Evolutionary conservation across 2,797 vertebrate species (phyloP).

Genomic region (Leucoraja ocellata): DNA sequence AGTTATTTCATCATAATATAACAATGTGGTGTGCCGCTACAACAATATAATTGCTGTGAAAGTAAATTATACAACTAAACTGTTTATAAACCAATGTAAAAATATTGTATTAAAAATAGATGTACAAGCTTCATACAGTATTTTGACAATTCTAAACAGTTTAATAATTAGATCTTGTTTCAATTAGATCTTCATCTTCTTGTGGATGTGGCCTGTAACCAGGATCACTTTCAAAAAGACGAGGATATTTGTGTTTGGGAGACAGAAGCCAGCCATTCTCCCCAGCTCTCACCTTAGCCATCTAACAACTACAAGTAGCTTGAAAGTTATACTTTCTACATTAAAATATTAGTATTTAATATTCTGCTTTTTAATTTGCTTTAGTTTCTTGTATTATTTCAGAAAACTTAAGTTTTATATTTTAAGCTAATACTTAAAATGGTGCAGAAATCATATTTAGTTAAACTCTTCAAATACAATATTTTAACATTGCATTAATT

Average conservation of each 20-base stretch:
- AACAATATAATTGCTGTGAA: not conserved
- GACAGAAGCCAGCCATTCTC: slow-evolving; percentile 27
- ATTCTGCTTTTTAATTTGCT: slow-evolving; percentile 21
- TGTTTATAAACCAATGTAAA: not conserved
- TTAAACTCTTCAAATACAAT: slow-evolving; percentile 26
- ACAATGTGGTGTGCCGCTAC: not conserved
- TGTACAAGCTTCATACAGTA: too few relatives aligned
- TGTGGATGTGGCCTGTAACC: slow-evolving; percentile 56
- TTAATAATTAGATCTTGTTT: slow-evolving; percentile 42
- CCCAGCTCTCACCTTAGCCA: slow-evolving; percentile 18
- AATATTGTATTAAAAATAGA: not conserved
- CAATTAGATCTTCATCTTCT: slow-evolving; percentile 59
- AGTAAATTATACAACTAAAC: not conserved
- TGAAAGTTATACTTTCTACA: slow-evolving; percentile 1
- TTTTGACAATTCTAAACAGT: not conserved
- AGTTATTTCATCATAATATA: not conserved
- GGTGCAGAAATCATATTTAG: not conserved
- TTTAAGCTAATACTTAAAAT: slow-evolving; percentile 24
- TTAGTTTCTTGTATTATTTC: slow-evolving; percentile 36
- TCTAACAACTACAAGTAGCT: not conserved
- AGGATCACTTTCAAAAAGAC: slow-evolving; percentile 47
- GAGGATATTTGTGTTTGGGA: slow-evolving; percentile 31
- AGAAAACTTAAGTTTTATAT: slow-evolving; percentile 24
- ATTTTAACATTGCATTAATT: slow-evolving; percentile 34
- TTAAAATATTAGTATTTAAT: not conserved